phyloP scores from a whole-genome alignment of 2,113 vertebrate species.

The Cairina moschata region DNA sequence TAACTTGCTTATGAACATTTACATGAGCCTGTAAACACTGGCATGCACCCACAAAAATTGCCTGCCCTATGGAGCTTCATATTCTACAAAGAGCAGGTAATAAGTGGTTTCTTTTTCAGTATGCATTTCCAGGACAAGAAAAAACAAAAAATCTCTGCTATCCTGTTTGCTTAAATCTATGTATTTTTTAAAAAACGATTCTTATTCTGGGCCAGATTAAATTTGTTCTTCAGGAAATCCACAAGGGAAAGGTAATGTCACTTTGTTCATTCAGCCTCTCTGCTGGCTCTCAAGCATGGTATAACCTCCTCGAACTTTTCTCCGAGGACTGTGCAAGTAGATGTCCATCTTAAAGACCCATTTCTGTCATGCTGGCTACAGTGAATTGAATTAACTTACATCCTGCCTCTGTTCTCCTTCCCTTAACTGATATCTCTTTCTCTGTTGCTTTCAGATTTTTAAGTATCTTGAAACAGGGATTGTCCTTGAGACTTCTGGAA shows the following conservation, averaged over 20 bases:
- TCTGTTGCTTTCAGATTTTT: neutral
- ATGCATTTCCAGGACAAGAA: neutral
- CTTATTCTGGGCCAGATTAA: neutral
- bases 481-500: constrained; percentile 3
- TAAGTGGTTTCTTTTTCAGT: neutral
- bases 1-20: neutral
- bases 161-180: neutral
- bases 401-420: neutral
- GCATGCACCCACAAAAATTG: neutral
- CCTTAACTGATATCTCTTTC: neutral
- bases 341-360: constrained; percentile 14
- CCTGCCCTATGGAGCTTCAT: neutral
- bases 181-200: neutral
- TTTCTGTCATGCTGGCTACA: constrained; percentile 31
- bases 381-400: neutral
- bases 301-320: neutral
- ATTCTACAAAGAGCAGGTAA: neutral
- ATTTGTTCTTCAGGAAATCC: neutral
- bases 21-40: neutral
- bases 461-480: neutral
- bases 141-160: neutral
- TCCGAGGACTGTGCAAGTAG: neutral
- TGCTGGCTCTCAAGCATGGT: neutral
- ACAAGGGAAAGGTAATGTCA: neutral
- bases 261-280: neutral